These are phyloP conservation scores for Artemia franciscana DNA, from an alignment of 1,140 invertebrate species.

Conservation along the genomic window DNA sequence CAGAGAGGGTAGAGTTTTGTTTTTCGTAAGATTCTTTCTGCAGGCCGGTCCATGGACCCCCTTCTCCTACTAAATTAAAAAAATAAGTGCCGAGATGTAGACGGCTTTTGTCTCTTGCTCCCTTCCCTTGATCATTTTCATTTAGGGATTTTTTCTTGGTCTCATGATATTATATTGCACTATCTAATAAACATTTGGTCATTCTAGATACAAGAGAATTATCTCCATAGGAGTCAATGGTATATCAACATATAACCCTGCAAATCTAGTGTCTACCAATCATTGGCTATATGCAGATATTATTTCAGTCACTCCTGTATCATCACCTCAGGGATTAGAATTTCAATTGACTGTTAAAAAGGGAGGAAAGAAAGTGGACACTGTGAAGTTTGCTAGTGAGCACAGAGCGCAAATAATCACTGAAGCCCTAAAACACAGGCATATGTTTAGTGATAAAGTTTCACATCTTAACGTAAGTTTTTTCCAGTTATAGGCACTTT, in stretches of 20 bases:
- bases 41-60: too few relatives aligned
- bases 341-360: conserved; percentile 66
- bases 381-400: conserved; percentile 93
- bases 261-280: conserved; percentile 83
- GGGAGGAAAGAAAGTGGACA: conserved; percentile 58
- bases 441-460: conserved; percentile 33
- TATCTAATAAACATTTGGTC: too few relatives aligned
- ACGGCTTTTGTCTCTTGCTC: too few relatives aligned
- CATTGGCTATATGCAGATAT: conserved; percentile 70
- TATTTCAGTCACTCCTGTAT: conserved; percentile 39
- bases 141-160: too few relatives aligned
- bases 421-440: conserved; percentile 57
- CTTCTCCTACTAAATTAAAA: too few relatives aligned
- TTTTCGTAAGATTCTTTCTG: too few relatives aligned
- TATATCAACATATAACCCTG: conserved; percentile 91
- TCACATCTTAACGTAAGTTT: conserved; percentile 9
- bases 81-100: too few relatives aligned
- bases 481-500: neutral
- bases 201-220: conserved; percentile 73
- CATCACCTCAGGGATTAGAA: conserved; percentile 25
- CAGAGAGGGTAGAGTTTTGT: too few relatives aligned
- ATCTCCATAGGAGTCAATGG: conserved; percentile 86
- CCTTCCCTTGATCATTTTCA: too few relatives aligned
- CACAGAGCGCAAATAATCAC: conserved; percentile 74
- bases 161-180: too few relatives aligned